Evolutionary conservation across 2,113 vertebrate species (phyloP).

Genomic region (Nothocercus julius): DNA sequence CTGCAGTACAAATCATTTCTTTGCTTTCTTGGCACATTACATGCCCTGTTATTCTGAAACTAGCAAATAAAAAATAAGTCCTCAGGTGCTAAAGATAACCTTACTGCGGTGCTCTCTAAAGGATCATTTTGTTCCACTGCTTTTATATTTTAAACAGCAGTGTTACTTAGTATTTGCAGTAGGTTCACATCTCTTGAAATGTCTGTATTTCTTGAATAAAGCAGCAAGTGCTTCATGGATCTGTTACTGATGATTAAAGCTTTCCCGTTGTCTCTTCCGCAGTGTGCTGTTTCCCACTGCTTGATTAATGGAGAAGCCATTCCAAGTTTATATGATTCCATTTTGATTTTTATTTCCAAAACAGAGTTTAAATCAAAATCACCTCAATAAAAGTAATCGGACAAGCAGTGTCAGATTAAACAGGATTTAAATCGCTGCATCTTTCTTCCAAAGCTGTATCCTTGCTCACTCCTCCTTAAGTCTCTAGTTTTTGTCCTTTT

Average conservation of each 20-base stretch:
- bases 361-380: background rate
- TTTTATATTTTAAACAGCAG: background rate
- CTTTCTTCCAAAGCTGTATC: background rate
- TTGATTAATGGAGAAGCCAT: background rate
- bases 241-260: background rate
- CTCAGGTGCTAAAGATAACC: background rate
- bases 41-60: background rate
- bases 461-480: background rate
- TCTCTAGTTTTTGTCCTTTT: background rate
- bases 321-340: background rate
- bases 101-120: background rate
- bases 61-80: background rate
- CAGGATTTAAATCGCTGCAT: background rate
- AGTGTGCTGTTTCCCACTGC: background rate
- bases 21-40: rapidly evolving
- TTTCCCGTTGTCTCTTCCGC: background rate
- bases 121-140: background rate
- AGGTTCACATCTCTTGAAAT: background rate
- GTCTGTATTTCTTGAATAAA: background rate
- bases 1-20: background rate
- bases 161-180: background rate
- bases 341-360: background rate
- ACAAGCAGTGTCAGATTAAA: background rate
- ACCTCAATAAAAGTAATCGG: background rate
- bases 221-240: background rate